Conservation (phyloP, 2,888 invertebrate genomes). For the Plebejus argus region DNA sequence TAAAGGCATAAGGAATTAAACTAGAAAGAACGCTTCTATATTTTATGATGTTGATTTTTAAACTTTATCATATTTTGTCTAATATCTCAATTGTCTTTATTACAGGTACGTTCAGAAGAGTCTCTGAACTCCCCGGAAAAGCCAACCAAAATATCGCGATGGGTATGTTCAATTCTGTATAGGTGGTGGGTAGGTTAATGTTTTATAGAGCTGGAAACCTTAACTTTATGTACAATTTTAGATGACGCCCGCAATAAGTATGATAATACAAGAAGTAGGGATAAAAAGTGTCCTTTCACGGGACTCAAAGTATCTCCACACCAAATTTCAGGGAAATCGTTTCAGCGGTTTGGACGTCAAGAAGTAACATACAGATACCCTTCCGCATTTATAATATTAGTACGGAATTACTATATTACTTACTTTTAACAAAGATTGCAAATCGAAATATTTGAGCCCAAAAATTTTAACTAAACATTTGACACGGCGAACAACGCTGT, state of each 20-base stretch:
- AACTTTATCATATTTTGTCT: neutral
- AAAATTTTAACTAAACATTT: neutral
- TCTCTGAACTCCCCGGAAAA: conserved; percentile 71
- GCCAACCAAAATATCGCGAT: conserved; percentile 65
- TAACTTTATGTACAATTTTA: too few relatives aligned
- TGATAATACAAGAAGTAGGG: too few relatives aligned
- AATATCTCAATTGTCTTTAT: conserved; percentile 39
- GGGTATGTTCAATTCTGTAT: conserved; percentile 64
- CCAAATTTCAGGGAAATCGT: too few relatives aligned
- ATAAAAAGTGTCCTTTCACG: too few relatives aligned
- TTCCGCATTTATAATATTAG: too few relatives aligned
- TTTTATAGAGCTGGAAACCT: neutral
- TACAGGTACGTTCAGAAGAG: conserved; percentile 78
- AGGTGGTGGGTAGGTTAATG: conserved; percentile 55
- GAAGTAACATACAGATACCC: too few relatives aligned
- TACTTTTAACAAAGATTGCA: too few relatives aligned
- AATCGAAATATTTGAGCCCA: neutral
- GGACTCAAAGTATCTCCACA: too few relatives aligned
- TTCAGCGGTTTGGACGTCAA: too few relatives aligned
- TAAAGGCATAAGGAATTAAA: too few relatives aligned
- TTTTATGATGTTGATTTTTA: neutral
- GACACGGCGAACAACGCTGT: neutral
- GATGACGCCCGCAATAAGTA: too few relatives aligned
- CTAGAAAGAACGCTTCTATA: neutral
- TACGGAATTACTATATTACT: too few relatives aligned